Base-by-base conservation (phyloP, 1,140 invertebrate genomes). In the Conus betulinus region DNA sequence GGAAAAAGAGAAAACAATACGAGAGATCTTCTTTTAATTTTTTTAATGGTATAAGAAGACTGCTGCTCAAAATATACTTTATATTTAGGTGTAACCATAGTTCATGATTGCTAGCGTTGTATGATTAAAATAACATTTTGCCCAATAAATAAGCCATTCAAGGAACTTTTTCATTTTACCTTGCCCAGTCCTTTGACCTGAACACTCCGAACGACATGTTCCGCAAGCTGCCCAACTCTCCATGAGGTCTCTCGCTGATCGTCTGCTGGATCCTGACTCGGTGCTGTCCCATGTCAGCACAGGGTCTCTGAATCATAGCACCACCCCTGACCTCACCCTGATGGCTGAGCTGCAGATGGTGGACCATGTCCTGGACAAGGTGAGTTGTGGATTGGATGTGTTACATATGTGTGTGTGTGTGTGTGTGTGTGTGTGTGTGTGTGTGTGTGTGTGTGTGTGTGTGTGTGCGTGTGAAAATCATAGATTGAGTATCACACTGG, bases 261-360 rank as follows among this genome's bases (percentile, higher is more conserved):
- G 92, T n/a, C 87, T 94, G 23, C 83, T 91, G 39, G 92, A 93
- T 71, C n/a, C 85, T 5, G 91, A 93, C 83, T 94, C 93, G n/a
- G 81, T 94, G 11, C 74, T 93, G 52, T 90, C 91, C 23, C 87
- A 88, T 23, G 87, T 92, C 27, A 84, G 88, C 3, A 82, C 87
- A 39, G 92, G 92, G 20, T 92, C 93, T 20, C 90, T 95, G 39
- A 95, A 95, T 86, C 85, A 85, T 7, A 94, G 91, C 82, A 57
- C 89, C 17, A 85, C 89, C 17, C 87, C 91, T 81, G 94, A 95
- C 86, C 88, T 93, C 0, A 90, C 86, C 17, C 89, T 95, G 20
- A 90, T 95, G 89, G 93, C 91, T 39, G 94, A 95, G 76, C 71
- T 95, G 60, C 93, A 93, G 90, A 91, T 94, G 84, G 92, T 95